phyloP scores from a whole-genome alignment of 2,113 vertebrate species.

The Lagopus muta region DNA sequence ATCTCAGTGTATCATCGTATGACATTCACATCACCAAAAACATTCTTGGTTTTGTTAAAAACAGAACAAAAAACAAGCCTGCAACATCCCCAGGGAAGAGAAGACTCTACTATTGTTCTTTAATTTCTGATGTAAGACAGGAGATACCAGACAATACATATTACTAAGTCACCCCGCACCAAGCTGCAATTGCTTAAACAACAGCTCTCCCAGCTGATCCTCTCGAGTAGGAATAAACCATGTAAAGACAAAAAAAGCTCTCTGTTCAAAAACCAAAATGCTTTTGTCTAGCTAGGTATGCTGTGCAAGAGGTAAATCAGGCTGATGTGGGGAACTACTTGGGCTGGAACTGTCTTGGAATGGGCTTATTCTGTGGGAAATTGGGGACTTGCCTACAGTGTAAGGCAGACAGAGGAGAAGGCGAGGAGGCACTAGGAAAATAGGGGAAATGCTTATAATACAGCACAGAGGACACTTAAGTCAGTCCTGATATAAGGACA shows the following conservation, averaged over 20 bases:
- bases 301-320: not conserved
- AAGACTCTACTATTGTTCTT: conserved; percentile 63
- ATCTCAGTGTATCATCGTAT: too few relatives aligned
- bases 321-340: not conserved
- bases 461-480: too few relatives aligned
- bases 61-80: conserved; percentile 7
- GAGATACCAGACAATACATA: conserved; percentile 58
- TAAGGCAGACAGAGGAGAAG: not conserved
- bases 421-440: not conserved
- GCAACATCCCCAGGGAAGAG: conserved; percentile 11
- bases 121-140: conserved; percentile 59
- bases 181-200: too few relatives aligned
- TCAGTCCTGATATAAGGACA: too few relatives aligned
- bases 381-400: accelerated
- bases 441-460: not conserved
- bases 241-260: too few relatives aligned
- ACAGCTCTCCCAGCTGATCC: too few relatives aligned
- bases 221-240: too few relatives aligned
- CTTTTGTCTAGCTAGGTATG: conserved; percentile 17
- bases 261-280: too few relatives aligned
- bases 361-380: not conserved
- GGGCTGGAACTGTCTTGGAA: not conserved
- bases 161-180: conserved; percentile 52
- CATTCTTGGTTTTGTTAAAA: conserved; percentile 61
- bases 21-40: too few relatives aligned